A percentile compares a stretch with the other conserved stretches of the same genome.
Conservation (phyloP, 2,113 vertebrate species). For the Erythrolamprus reginae region DNA sequence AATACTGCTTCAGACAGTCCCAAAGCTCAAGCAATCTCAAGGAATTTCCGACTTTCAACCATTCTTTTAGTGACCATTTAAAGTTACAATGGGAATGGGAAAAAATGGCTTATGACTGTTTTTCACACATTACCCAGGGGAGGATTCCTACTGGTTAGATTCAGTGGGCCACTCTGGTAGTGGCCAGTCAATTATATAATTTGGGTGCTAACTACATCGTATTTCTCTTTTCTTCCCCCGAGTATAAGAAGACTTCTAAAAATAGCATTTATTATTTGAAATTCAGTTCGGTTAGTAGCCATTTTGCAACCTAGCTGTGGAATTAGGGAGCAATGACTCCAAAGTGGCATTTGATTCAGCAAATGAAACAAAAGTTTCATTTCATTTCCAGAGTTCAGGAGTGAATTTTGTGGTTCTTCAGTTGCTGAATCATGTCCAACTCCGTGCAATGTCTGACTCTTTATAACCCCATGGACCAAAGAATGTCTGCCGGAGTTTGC, state of each 20-base stretch:
- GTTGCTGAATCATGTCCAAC: neutral
- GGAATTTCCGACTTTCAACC: too few relatives aligned
- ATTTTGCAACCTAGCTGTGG: neutral
- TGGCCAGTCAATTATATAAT: too few relatives aligned
- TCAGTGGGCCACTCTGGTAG: too few relatives aligned
- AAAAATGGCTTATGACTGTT: too few relatives aligned
- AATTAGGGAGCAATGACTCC: neutral
- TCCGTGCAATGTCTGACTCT: neutral
- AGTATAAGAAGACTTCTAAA: neutral
- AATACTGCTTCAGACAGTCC: neutral
- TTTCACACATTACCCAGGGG: too few relatives aligned
- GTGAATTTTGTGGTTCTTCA: neutral
- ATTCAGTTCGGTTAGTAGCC: neutral
- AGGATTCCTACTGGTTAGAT: too few relatives aligned
- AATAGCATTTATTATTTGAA: neutral
- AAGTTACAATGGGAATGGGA: too few relatives aligned
- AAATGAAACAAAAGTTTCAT: too few relatives aligned
- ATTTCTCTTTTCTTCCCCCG: neutral
- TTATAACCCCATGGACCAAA: neutral
- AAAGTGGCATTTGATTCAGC: neutral
- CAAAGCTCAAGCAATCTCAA: neutral
- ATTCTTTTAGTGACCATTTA: too few relatives aligned
- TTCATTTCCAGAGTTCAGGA: neutral
- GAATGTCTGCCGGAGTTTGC: neutral
- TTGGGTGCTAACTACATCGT: neutral